Evolutionary conservation across 2,113 vertebrate species (phyloP).

Genomic region (Tachuris rubrigastra): DNA sequence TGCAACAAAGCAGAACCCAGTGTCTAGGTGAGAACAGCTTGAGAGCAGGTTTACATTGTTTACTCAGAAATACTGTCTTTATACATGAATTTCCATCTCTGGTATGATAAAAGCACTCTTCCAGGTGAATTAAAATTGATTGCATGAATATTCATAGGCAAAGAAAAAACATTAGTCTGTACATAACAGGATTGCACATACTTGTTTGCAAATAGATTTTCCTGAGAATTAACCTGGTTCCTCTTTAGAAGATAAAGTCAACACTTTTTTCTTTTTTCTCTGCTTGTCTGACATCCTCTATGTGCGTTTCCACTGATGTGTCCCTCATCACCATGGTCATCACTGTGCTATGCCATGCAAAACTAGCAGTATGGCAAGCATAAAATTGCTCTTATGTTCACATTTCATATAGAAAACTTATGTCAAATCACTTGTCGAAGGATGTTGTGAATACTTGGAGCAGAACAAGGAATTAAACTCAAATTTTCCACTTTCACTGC

Average conservation of each 20-base stretch:
- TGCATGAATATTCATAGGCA: neutral
- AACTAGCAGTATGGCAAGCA: neutral
- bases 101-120: neutral
- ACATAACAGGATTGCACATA: neutral
- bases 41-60: neutral
- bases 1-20: accelerated
- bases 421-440: neutral
- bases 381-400: neutral
- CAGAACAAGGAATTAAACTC: neutral
- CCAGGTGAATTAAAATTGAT: conserved; percentile 2
- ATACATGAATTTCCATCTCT: neutral
- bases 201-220: neutral
- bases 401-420: neutral
- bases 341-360: neutral
- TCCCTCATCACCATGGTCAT: neutral
- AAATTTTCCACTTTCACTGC: neutral
- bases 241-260: neutral
- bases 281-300: neutral
- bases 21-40: neutral
- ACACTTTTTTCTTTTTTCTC: neutral
- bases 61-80: neutral
- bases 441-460: neutral
- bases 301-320: neutral
- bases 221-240: neutral
- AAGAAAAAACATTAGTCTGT: neutral